A percentile compares a stretch with the other conserved stretches of the same genome.
phyloP scores from a whole-genome alignment of 1,140 invertebrate species.

The Drosophila malerkotliana region DNA sequence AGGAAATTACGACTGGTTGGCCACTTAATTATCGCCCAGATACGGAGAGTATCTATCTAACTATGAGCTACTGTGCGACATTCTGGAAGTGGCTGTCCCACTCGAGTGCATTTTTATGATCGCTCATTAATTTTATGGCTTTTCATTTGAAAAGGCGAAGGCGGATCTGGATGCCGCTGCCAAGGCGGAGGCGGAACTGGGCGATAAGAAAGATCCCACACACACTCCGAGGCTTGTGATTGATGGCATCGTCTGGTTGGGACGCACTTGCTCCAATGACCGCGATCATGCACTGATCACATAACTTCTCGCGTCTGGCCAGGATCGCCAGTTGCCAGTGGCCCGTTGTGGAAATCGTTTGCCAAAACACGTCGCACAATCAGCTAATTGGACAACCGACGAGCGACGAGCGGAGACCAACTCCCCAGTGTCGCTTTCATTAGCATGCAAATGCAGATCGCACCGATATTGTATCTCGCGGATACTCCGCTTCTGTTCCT shows the following conservation, averaged over 20 bases:
- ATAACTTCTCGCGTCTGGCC: constrained; percentile 44
- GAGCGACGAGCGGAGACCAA: constrained; percentile 6
- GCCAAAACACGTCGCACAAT: constrained; percentile 78
- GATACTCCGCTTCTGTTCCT: constrained; percentile 42
- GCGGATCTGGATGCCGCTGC: constrained; percentile 26
- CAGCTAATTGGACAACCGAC: constrained; percentile 64
- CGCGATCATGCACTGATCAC: constrained; percentile 60
- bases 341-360: constrained; percentile 40
- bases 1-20: constrained; percentile 48
- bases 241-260: constrained; percentile 22
- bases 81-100: constrained; percentile 31
- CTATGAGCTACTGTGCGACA: constrained; percentile 42
- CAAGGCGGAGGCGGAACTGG: constrained; percentile 44
- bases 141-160: constrained; percentile 72
- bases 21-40: constrained; percentile 54
- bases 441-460: constrained; percentile 63
- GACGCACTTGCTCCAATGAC: constrained; percentile 66
- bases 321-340: constrained; percentile 13
- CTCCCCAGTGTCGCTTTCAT: constrained; percentile 69
- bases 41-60: constrained; percentile 34
- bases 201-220: constrained; percentile 46
- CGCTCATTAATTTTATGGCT: constrained; percentile 78
- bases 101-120: constrained; percentile 77
- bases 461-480: constrained; percentile 32
- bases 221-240: constrained; percentile 12